Base-by-base conservation (phyloP, 92 coral and sea anemone genomes). In the Umimayanthus chanpuru region DNA sequence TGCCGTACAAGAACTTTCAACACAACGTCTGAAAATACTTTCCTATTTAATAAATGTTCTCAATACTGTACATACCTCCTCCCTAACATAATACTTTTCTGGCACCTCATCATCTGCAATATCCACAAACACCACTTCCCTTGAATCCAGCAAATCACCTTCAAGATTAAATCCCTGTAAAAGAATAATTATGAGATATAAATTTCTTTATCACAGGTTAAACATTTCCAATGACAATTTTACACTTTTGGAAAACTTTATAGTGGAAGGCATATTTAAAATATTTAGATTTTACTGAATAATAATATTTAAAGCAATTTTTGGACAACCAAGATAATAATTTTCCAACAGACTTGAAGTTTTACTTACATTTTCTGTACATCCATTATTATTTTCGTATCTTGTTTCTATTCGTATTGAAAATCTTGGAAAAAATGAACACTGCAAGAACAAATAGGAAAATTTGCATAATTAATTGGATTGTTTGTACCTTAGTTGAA, bases 401-500 rank as follows among this genome's bases (percentile, higher is more conserved):
- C 88, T 96, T 75, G 99, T 97, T 90, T 92, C 96, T 89, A 97
- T 95, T 85, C 92, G 93, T 47, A 97, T 94, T 41, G 97, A 91
- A 90, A 97, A 95, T 86, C 99, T 91, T 93, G 99, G 98, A 72
- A 97, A 89, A 85, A 97, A 97, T 21, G 98, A 97, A 81, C 99
- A 97, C 99, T 97, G 91, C 26, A 92, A 85, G 21, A 29, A 2
- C 8, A 30, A 80, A 55, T 18, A 32, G 30, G 36, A 18, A 55
- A 16, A 56, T 50, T 10, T 25, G 30, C 15, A 78, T 43, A 14
- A 14, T 20, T 61, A 61, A 61, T 61, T 21, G 2, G 68, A 61
- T 61, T 61, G 68, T n/a, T n/a, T n/a, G n/a, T n/a, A 16, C 20
- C 68, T 61, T 61, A 1, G 5, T 0, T 2, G 7, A 25, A 20